Evolutionary conservation across 2,888 invertebrate species (phyloP).

Genomic region (Dermolepida albohirtum): DNA sequence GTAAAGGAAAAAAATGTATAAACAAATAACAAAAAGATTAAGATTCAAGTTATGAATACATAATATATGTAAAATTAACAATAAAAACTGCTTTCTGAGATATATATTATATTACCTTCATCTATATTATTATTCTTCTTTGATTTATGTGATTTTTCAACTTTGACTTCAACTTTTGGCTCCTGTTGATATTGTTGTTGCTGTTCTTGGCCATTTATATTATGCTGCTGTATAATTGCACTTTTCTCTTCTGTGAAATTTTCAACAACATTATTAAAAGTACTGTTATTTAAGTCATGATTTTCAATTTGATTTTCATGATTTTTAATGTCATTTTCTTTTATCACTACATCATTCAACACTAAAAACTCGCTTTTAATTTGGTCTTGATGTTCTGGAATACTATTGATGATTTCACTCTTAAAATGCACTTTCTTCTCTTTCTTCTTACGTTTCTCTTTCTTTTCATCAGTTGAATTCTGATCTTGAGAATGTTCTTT

Average conservation of each 20-base stretch:
- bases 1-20: background rate
- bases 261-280: too few species aligned
- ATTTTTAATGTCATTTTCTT: background rate
- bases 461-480: constrained; percentile 18
- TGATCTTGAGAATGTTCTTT: constrained; percentile 6
- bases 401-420: background rate
- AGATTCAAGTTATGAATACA: too few species aligned
- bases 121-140: constrained; percentile 41
- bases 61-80: too few species aligned
- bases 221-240: background rate
- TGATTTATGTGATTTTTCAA: constrained; percentile 19
- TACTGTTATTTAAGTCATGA: too few species aligned
- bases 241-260: too few species aligned
- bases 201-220: constrained; percentile 2
- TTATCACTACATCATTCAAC: background rate
- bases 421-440: constrained; percentile 26
- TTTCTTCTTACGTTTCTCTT: constrained; percentile 17
- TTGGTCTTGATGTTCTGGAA: background rate
- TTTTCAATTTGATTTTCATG: too few species aligned
- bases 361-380: background rate
- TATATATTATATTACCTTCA: constrained; percentile 22
- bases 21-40: too few species aligned
- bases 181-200: background rate
- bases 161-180: constrained; percentile 7
- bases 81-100: too few species aligned